A percentile compares a stretch with the other conserved stretches of the same genome.
phyloP scores from a whole-genome alignment of 2,888 invertebrate species.

The Zygogramma bicolorata region DNA sequence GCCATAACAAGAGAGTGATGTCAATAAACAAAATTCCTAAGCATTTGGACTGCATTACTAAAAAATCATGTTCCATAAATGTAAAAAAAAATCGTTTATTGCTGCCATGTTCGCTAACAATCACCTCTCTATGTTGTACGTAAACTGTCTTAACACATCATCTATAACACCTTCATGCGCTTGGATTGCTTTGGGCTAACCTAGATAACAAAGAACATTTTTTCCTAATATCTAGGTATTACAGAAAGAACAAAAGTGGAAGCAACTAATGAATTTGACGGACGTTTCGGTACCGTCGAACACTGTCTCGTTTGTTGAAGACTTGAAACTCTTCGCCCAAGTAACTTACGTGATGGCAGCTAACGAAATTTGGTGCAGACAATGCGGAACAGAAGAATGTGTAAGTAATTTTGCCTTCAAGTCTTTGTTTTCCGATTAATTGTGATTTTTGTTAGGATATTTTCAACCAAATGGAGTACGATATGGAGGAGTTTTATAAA shows the following conservation, averaged over 20 bases:
- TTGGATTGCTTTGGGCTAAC: conserved; percentile 46
- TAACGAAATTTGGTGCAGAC: conserved; percentile 69
- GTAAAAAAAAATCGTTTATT: background rate
- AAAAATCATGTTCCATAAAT: background rate
- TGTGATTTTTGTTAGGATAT: conserved; percentile 58
- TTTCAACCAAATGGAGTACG: conserved; percentile 61
- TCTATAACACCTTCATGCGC: conserved; percentile 34
- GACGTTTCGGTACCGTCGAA: conserved; percentile 63
- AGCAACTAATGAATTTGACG: conserved; percentile 32
- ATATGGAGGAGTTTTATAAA: conserved; percentile 65
- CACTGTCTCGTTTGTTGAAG: conserved; percentile 60
- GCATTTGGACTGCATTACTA: background rate
- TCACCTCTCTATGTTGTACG: background rate
- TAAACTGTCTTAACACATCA: background rate
- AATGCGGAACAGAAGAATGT: conserved; percentile 67
- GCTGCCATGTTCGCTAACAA: background rate
- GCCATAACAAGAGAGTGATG: too few species aligned
- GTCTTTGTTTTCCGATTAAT: background rate
- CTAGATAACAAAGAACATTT: conserved; percentile 27
- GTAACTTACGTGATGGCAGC: conserved; percentile 66
- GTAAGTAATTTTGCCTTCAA: conserved; percentile 60
- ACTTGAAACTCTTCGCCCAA: conserved; percentile 65
- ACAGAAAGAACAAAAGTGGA: conserved; percentile 60
- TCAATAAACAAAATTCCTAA: background rate
- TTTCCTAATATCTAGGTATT: conserved; percentile 57